Evolutionary conservation across 2,113 vertebrate species (phyloP).

Genomic region (Pterophyllum scalare): DNA sequence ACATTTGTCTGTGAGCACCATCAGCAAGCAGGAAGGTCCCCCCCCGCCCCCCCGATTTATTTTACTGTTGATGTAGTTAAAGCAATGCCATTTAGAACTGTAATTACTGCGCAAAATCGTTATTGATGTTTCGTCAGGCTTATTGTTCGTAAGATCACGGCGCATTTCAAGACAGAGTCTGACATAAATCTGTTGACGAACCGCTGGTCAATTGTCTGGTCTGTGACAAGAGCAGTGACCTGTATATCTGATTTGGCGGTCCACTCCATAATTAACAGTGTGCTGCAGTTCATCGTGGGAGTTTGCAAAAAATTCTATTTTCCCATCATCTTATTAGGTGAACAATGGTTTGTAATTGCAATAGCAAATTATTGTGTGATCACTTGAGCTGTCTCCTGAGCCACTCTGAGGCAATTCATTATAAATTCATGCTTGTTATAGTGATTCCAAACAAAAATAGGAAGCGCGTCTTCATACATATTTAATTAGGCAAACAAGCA

Average conservation of each 20-base stretch:
- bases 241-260: not conserved
- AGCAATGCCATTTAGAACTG: not conserved
- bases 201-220: not conserved
- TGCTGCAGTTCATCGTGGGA: not conserved
- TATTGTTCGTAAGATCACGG: not conserved
- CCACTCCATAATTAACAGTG: not conserved
- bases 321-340: conserved; percentile 22
- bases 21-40: not conserved
- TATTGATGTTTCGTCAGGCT: conserved; percentile 46
- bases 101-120: conserved; percentile 38
- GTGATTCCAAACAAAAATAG: conserved; percentile 59
- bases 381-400: conserved; percentile 48
- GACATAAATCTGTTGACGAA: conserved; percentile 9
- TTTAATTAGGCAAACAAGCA: conserved; percentile 62
- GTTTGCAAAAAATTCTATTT: conserved; percentile 4
- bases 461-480: conserved; percentile 49
- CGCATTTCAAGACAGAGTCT: not conserved
- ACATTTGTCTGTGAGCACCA: conserved; percentile 8
- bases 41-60: not conserved
- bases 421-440: conserved; percentile 65
- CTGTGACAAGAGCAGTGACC: not conserved
- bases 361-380: conserved; percentile 61
- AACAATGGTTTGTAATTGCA: conserved; percentile 57
- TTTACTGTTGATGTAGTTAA: conserved; percentile 15
- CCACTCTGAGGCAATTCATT: conserved; percentile 54